Evolutionary conservation across 2,888 invertebrate genomes (phyloP).

Genomic region (Lithophane ornitopus): DNA sequence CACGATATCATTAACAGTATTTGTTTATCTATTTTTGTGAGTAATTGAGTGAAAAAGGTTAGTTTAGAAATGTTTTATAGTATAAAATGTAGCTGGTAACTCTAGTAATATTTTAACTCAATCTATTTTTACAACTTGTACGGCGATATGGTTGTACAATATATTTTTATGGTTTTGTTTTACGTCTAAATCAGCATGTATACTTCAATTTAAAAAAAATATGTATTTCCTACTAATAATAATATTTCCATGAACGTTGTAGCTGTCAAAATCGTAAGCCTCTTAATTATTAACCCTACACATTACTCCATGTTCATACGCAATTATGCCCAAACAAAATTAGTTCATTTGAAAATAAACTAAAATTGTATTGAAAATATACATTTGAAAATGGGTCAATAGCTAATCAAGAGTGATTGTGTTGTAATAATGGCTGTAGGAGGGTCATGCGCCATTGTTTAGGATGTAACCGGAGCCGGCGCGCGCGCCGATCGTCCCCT

Average conservation of each 20-base stretch:
- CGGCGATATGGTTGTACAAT: conserved; percentile 36
- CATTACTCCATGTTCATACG: not conserved
- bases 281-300: conserved; percentile 53
- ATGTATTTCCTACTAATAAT: not conserved
- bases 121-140: conserved; percentile 49
- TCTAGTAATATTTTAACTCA: conserved; percentile 24
- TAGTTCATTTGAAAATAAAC: conserved; percentile 55
- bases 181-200: conserved; percentile 40
- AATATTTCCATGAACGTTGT: conserved; percentile 8
- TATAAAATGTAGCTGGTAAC: conserved; percentile 30
- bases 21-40: conserved; percentile 78
- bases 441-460: conserved; percentile 73
- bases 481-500: conserved; percentile 62
- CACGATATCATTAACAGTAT: conserved; percentile 79
- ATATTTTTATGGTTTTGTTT: conserved; percentile 54
- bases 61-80: conserved; percentile 49
- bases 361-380: conserved; percentile 67
- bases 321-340: conserved; percentile 57
- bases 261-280: conserved; percentile 16
- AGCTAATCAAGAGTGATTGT: conserved; percentile 82
- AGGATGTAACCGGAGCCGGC: conserved; percentile 71
- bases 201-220: not conserved
- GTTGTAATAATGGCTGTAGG: conserved; percentile 67
- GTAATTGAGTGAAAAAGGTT: conserved; percentile 69
- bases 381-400: conserved; percentile 74